Conservation (phyloP, 2,888 invertebrate species). For the Balanococcus diminutus region DNA sequence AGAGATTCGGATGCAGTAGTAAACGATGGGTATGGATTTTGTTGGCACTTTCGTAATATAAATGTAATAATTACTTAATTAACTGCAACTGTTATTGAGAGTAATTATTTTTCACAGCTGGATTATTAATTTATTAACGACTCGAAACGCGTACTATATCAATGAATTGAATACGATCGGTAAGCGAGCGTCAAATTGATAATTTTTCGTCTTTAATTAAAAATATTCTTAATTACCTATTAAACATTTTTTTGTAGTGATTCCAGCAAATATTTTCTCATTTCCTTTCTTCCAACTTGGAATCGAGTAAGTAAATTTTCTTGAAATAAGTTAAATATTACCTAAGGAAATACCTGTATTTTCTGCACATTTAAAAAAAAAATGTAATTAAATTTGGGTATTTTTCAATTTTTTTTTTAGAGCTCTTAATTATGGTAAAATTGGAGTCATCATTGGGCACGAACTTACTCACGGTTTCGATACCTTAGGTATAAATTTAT, state of each 20-base stretch:
- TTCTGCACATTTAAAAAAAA: no score
- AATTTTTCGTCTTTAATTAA: background rate
- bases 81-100: background rate
- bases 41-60: no score
- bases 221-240: background rate
- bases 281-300: constrained; percentile 70
- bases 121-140: constrained; percentile 14
- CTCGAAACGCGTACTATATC: background rate
- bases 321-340: no score
- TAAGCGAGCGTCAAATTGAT: background rate
- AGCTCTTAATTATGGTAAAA: constrained; percentile 71
- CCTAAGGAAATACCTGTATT: no score
- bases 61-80: no score
- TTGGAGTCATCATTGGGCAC: constrained; percentile 84
- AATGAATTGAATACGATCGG: constrained; percentile 31
- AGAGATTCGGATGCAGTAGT: background rate
- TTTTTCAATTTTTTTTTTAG: constrained; percentile 57
- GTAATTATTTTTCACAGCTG: background rate
- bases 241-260: constrained; percentile 60
- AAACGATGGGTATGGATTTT: constrained; percentile 19
- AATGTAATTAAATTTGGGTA: no score
- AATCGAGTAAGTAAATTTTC: constrained; percentile 67
- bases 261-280: constrained; percentile 65
- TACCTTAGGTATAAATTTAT: constrained; percentile 67
- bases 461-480: constrained; percentile 84